These are phyloP conservation scores for Archivesica marissinica DNA, from an alignment of 1,140 invertebrate genomes.

Conservation along the genomic window DNA sequence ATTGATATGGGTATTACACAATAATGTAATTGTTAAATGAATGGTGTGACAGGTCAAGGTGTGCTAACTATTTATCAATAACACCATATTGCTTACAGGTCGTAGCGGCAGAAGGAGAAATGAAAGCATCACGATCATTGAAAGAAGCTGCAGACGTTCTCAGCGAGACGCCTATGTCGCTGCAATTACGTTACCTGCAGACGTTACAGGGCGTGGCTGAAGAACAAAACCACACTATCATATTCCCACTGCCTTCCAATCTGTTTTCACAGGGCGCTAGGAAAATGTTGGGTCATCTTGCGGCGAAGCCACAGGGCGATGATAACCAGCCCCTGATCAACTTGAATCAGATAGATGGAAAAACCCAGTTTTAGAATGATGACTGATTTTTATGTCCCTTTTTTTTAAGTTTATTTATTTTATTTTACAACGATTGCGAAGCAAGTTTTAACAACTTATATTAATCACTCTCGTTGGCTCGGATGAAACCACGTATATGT, in stretches of 20 bases:
- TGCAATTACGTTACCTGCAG: slow-evolving; percentile 46
- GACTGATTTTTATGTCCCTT: too few relatives aligned
- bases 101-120: slow-evolving; percentile 31
- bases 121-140: slow-evolving; percentile 43
- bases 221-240: slow-evolving; percentile 40
- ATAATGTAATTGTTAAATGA: too few relatives aligned
- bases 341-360: background rate
- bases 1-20: too few relatives aligned
- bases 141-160: slow-evolving; percentile 52
- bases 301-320: background rate
- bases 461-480: too few relatives aligned
- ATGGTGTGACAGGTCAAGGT: too few relatives aligned
- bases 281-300: background rate
- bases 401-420: too few relatives aligned
- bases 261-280: background rate
- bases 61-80: too few relatives aligned
- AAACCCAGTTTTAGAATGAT: background rate
- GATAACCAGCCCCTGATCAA: background rate
- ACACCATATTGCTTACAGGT: too few relatives aligned
- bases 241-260: slow-evolving; percentile 18
- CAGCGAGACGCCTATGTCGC: slow-evolving; percentile 9
- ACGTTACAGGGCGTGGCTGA: slow-evolving; percentile 44
- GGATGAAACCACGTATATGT: too few relatives aligned
- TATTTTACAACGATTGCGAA: too few relatives aligned
- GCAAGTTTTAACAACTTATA: too few relatives aligned